Evolutionary conservation across 2,797 vertebrate species (phyloP).

Genomic region (Falco columbarius): DNA sequence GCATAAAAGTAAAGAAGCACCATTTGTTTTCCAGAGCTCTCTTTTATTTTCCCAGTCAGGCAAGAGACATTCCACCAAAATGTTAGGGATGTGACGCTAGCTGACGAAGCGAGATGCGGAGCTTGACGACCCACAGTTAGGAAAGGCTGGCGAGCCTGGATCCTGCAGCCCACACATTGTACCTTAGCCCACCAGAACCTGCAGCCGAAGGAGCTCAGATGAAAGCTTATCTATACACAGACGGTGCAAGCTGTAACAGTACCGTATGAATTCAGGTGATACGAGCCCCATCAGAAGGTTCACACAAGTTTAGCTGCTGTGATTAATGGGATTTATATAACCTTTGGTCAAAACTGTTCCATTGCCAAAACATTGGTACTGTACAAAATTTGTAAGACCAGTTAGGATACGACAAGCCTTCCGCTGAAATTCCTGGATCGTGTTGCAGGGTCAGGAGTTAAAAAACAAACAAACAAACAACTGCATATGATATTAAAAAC

Average conservation of each 20-base stretch:
- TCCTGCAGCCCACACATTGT: background rate
- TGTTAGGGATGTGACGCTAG: background rate
- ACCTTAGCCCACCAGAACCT: background rate
- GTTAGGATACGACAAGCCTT: background rate
- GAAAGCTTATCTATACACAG: background rate
- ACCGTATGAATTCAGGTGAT: background rate
- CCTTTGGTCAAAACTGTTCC: constrained; percentile 5
- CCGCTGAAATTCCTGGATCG: background rate
- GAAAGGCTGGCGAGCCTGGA: background rate
- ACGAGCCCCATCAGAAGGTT: background rate
- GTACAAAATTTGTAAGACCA: background rate
- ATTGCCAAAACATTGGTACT: background rate
- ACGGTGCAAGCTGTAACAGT: background rate
- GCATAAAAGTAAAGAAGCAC: background rate
- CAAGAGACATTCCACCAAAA: background rate
- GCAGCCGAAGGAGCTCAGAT: background rate
- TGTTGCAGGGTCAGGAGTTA: background rate
- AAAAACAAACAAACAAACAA: background rate
- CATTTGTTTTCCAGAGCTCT: background rate
- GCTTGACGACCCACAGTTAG: background rate
- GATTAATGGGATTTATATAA: constrained; percentile 10
- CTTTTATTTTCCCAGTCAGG: background rate
- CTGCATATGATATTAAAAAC: background rate
- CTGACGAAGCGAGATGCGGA: background rate
- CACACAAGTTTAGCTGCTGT: background rate